These are phyloP conservation scores for Drosophila birchii DNA, from an alignment of 2,888 invertebrate genomes.

Conservation along the genomic window DNA sequence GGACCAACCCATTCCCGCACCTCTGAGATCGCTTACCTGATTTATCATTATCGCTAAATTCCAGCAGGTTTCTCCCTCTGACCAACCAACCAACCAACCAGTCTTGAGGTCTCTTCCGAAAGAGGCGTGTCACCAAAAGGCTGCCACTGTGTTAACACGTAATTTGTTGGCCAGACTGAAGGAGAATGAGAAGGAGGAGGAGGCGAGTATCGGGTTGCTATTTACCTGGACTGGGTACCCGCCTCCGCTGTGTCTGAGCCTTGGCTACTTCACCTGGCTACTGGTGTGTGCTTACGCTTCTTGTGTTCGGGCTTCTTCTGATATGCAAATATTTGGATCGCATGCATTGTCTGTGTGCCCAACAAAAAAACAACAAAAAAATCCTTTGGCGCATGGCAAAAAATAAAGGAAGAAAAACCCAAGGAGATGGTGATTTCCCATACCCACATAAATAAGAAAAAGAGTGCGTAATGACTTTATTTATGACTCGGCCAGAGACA, in stretches of 20 bases:
- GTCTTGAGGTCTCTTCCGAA: conserved; percentile 12
- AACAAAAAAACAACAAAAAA: no score
- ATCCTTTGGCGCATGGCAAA: conserved; percentile 46
- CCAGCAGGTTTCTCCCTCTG: conserved; percentile 44
- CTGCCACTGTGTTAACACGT: conserved; percentile 74
- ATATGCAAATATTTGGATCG: conserved; percentile 73
- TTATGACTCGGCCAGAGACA: conserved; percentile 65
- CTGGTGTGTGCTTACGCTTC: conserved; percentile 55
- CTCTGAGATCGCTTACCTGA: conserved; percentile 35
- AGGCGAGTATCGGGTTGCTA: conserved; percentile 54
- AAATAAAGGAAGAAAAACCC: conserved; percentile 1
- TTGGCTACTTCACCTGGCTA: conserved; percentile 37
- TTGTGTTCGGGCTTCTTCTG: conserved; percentile 24
- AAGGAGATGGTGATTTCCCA: background rate
- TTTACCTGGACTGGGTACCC: conserved; percentile 25
- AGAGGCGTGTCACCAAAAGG: conserved; percentile 67
- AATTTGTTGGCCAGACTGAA: conserved; percentile 64
- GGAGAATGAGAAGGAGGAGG: background rate
- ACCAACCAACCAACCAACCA: conserved; percentile 9
- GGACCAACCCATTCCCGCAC: conserved; percentile 6
- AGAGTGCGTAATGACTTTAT: conserved; percentile 77
- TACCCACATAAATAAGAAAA: conserved; percentile 16
- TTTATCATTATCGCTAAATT: conserved; percentile 72
- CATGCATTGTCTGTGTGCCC: conserved; percentile 47
- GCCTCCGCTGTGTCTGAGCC: conserved; percentile 10